Evolutionary conservation across 2,888 invertebrate genomes (phyloP), one percentile per base, ranked within the genome.

Genomic region (Brachycybe producta): DNA sequence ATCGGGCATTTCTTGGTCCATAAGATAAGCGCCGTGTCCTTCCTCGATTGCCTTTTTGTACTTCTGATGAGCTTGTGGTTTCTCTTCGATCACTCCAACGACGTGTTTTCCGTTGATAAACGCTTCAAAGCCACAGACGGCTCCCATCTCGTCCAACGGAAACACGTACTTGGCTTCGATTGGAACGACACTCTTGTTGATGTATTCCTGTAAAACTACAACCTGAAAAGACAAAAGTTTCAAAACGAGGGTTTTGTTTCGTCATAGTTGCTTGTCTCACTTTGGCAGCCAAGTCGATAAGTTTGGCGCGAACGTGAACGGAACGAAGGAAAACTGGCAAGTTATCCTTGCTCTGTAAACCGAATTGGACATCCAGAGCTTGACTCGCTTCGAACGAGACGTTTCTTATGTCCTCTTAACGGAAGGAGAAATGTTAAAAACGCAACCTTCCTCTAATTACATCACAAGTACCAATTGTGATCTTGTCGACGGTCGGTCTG

Each of bases 71-170:
- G 68, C 69, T 17, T 56, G 57, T 52, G 67, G 63, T 52, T 68
- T 69, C 57, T 68, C 68, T 53, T 69, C 66, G 46, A 68, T 65
- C 51, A 56, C 61, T 11, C 68, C 68, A 3, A 68, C 58, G 13
- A 69, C 62, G 53, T 68, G 67, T 50, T 67, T 67, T 36, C 63
- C 65, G 54, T 67, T 66, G 53, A 69, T 66, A 57, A 64, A 68
- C 1, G 68, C 69, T 53, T 69, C 69, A 58, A 69, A 69, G 1
- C 66, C 68, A 58, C 67, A 67, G 26, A 69, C 67, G 8, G 65
- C 66, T 13, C 67, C 67, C 56, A 62, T 60, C 21, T 67, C 67
- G 36, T 63, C 64, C 43, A 69, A 60, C 0, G 69, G 68, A 52
- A 69, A 68, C 24, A 68, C 65, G 57, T 67, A 69, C 57, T 67